Base-by-base conservation (phyloP, 2,113 vertebrate species). In the Gymnocephalus cernua region DNA sequence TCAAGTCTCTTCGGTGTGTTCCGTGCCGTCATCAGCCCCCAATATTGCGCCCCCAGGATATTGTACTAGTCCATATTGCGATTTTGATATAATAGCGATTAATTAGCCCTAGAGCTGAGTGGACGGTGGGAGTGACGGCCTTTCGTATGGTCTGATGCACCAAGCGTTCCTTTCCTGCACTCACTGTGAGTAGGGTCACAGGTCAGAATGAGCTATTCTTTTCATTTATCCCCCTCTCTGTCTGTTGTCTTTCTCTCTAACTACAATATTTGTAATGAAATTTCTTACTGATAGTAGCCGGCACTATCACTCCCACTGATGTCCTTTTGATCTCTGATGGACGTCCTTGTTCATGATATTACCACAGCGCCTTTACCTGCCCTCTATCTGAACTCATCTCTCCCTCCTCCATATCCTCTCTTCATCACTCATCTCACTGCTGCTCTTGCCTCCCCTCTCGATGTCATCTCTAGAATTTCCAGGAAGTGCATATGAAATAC, bases 131-230 rank as follows among this genome's bases (percentile, higher is more conserved):
- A 82, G 59, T 58, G 84, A 67, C 19, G 53, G 72, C 66, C 74
- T 89, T 88, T 77, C 80, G 67, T 85, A 74, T 19, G 59, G 48
- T 84, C 69, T 89, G 90, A 91, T 85, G 87, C 87, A 91, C 74
- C 58, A 51, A 63, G 21, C 23, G 38, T 76, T 56, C 23, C 66
- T 68, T 89, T 88, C 83, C 88, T 51, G 65, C 61, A 51, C 67
- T 56, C 72, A 19, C 51, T 12, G 44, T 27, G 48, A 44, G 53
- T 0, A 44, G 16, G 77, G 66, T 73, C 78, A 65, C 11, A 72
- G 87, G 90, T 87, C 88, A 74, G 44, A 57, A 47, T 21, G 50
- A 35, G 77, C 32, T 72, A 45, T 65, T 79, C 64, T 66, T 65
- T 72, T 84, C 61, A 75, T 86, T 87, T 65, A 69, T 71, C 64